Evolutionary conservation across 2,113 vertebrate species (phyloP).

Genomic region (Tachysurus fulvidraco): DNA sequence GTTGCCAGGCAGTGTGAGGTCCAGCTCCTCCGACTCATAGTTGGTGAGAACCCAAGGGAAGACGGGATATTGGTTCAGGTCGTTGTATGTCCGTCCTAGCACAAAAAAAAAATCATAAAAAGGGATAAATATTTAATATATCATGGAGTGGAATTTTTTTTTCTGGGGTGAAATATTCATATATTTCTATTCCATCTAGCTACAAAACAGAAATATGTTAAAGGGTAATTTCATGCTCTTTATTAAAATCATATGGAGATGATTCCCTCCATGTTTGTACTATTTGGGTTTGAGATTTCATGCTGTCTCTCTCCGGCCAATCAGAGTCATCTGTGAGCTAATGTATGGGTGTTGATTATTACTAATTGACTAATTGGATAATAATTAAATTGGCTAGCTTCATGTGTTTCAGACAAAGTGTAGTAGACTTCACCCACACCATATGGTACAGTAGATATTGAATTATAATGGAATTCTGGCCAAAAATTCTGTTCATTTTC

Average conservation of each 20-base stretch:
- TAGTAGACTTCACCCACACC: neutral
- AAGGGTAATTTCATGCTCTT: neutral
- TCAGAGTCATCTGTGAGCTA: neutral
- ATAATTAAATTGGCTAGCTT: neutral
- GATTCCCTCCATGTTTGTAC: neutral
- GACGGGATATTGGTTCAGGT: conserved; percentile 95
- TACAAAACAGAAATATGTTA: neutral
- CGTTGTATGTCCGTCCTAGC: conserved; percentile 93
- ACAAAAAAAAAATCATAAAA: conserved; percentile 56
- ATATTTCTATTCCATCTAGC: neutral
- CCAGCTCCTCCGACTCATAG: conserved; percentile 94
- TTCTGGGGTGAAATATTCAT: neutral
- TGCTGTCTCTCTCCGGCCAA: neutral
- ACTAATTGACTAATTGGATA: no score
- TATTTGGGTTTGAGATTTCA: conserved; percentile 30
- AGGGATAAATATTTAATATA: conserved; percentile 25
- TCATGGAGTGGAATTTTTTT: neutral
- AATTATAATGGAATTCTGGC: neutral
- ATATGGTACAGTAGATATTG: neutral
- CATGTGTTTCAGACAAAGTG: neutral
- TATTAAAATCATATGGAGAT: neutral
- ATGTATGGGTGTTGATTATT: neutral
- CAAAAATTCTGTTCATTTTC: neutral
- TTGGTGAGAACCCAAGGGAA: conserved; percentile 98
- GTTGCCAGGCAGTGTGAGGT: conserved; percentile 94